Evolutionary conservation across 2,797 vertebrate genomes (phyloP).

Genomic region (Channallabes apus): DNA sequence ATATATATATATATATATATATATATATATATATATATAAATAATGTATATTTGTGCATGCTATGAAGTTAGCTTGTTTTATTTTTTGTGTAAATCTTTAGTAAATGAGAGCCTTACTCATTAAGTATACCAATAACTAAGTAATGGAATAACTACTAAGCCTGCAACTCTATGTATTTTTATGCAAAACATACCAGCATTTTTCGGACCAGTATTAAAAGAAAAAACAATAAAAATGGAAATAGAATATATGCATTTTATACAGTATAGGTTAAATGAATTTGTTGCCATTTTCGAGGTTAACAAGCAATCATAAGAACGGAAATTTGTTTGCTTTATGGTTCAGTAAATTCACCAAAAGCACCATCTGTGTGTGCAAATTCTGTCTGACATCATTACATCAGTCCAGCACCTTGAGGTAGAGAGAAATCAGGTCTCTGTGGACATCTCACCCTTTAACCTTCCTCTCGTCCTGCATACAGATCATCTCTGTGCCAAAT

Average conservation of each 20-base stretch:
- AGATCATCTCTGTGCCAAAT: conserved; percentile 37
- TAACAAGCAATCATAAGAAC: neutral
- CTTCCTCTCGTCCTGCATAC: conserved; percentile 39
- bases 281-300: neutral
- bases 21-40: too few relatives aligned
- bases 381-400: conserved; percentile 35
- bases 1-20: too few relatives aligned
- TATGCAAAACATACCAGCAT: neutral
- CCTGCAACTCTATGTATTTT: neutral
- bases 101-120: neutral
- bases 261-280: neutral
- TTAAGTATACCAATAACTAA: neutral
- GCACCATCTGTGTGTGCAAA: conserved; percentile 52
- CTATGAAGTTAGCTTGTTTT: neutral
- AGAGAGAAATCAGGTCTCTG: conserved; percentile 39
- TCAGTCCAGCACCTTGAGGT: conserved; percentile 40
- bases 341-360: conserved; percentile 38
- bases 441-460: conserved; percentile 53
- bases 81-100: neutral
- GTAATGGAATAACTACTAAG: neutral
- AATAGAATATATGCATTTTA: neutral
- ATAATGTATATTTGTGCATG: neutral
- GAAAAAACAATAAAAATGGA: neutral
- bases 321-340: conserved; percentile 28
- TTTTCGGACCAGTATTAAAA: too few relatives aligned